These are phyloP conservation scores for Sialia sialis DNA, from an alignment of 2,113 vertebrate genomes.

Conservation along the genomic window DNA sequence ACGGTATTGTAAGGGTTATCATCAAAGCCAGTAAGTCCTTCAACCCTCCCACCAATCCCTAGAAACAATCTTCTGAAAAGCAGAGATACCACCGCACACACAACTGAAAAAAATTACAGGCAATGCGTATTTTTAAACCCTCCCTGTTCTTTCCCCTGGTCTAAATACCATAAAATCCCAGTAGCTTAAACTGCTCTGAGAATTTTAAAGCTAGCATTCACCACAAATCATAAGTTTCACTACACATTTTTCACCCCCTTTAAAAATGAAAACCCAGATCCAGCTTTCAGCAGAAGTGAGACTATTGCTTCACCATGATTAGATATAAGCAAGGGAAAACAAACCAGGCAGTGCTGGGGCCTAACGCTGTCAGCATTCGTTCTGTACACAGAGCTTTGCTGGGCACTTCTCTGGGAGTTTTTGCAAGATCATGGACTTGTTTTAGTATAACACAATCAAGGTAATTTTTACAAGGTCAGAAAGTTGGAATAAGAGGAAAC, in stretches of 20 bases:
- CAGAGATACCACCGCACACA: neutral
- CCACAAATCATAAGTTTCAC: neutral
- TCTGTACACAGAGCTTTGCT: rapidly evolving
- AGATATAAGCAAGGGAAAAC: neutral
- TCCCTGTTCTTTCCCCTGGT: neutral
- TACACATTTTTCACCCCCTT: neutral
- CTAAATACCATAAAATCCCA: neutral
- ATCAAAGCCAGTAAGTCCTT: conserved; percentile 5
- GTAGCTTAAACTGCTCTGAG: neutral
- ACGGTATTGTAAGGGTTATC: neutral
- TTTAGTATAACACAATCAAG: conserved; percentile 46
- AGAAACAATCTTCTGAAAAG: conserved; percentile 10
- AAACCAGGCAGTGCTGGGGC: neutral
- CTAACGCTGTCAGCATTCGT: neutral
- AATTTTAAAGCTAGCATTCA: neutral
- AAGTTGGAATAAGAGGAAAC: conserved; percentile 48
- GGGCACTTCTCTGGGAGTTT: neutral
- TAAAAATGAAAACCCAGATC: neutral
- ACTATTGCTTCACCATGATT: neutral
- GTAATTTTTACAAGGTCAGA: conserved; percentile 66
- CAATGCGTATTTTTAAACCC: neutral
- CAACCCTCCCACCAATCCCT: neutral
- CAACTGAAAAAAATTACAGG: neutral
- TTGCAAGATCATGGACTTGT: conserved; percentile 29
- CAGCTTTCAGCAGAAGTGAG: conserved; percentile 23